Percentiles rank a stretch among this genome's conserved stretches.
Conservation (phyloP, 2,888 invertebrate species). For the Syritta pipiens region DNA sequence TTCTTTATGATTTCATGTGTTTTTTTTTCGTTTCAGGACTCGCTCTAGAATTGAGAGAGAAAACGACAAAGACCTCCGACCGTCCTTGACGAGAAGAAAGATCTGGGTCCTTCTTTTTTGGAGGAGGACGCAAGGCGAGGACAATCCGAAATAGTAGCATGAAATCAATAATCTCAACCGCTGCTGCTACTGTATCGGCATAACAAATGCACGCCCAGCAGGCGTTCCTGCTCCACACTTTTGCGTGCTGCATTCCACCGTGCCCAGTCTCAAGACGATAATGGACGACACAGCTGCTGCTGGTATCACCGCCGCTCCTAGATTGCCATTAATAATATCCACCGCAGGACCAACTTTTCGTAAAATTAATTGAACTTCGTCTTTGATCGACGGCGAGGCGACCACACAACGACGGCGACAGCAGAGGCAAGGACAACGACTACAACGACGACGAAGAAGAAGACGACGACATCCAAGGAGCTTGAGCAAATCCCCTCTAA, state of each 20-base stretch:
- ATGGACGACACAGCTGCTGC: constrained; percentile 44
- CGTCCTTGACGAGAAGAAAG: background rate
- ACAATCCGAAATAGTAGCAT: constrained; percentile 34
- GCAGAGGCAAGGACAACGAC: background rate
- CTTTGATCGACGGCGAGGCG: constrained; percentile 45
- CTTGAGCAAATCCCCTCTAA: constrained; percentile 35
- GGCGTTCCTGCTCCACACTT: constrained; percentile 6
- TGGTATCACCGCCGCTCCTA: constrained; percentile 24
- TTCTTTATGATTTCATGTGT: constrained; percentile 61
- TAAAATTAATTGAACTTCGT: constrained; percentile 61
- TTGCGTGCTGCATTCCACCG: constrained; percentile 31
- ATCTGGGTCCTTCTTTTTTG: background rate
- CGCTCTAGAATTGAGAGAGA: background rate
- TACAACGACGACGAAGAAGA: constrained; percentile 1
- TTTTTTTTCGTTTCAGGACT: constrained; percentile 57
- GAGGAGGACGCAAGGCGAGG: background rate
- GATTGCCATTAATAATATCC: constrained; percentile 41
- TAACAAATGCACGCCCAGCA: constrained; percentile 29
- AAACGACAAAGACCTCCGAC: constrained; percentile 4
- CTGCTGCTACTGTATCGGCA: constrained; percentile 24
- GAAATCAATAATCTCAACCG: constrained; percentile 40
- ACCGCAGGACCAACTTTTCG: constrained; percentile 49
- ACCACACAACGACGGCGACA: background rate
- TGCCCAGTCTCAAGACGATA: constrained; percentile 20
- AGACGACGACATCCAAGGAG: constrained; percentile 9